phyloP scores from a whole-genome alignment of 2,113 vertebrate species.

The Rattus norvegicus region GRCr8 NC_086034.1:3694501-3695000 shows the following conservation, averaged over 20 bases:
- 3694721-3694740: not conserved
- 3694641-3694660: not conserved
- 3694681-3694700: too few relatives aligned
- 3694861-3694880: not conserved
- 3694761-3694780: not conserved
- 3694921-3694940: not conserved
- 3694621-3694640: not conserved
- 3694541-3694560: not conserved
- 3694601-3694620: not conserved
- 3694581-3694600: not conserved
- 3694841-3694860: not conserved
- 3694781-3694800: not conserved
- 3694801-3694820: not conserved
- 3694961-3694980: not conserved
- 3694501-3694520: not conserved
- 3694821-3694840: not conserved
- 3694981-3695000: not conserved
- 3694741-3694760: not conserved
- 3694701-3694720: not conserved
- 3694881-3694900: not conserved
- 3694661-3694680: too few relatives aligned
- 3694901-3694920: not conserved
- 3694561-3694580: not conserved
- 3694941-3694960: not conserved
- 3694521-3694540: slow-evolving; percentile 13